Conservation (phyloP, 2,113 vertebrate species). For the Pseudorhombus dupliciocellatus region DNA sequence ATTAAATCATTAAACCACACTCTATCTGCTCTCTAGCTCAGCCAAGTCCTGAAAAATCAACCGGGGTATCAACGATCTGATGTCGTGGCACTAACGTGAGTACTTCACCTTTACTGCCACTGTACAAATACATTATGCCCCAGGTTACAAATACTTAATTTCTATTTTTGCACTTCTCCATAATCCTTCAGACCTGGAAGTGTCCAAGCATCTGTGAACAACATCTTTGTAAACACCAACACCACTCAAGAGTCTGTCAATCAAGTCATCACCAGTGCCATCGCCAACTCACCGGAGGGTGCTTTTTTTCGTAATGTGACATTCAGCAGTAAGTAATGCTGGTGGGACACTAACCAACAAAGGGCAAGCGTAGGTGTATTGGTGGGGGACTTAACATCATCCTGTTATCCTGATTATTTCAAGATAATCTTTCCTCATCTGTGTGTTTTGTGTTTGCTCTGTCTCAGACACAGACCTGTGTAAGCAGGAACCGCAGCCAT, state of each 20-base stretch:
- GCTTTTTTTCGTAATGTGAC: conserved; percentile 5
- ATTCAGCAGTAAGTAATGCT: conserved; percentile 39
- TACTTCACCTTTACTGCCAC: conserved; percentile 2
- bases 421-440: background rate
- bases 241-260: conserved; percentile 19
- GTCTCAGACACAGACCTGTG: conserved; percentile 64
- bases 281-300: background rate
- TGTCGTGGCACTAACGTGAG: conserved; percentile 73
- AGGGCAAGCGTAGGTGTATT: background rate
- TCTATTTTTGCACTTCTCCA: background rate
- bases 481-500: conserved; percentile 11
- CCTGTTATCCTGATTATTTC: background rate
- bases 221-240: conserved; percentile 59
- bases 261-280: background rate
- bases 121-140: background rate
- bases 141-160: background rate
- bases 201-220: conserved; percentile 74
- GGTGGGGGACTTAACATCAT: background rate
- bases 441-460: background rate
- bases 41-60: background rate
- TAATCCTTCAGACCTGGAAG: conserved; percentile 73
- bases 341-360: background rate
- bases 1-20: background rate
- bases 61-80: conserved; percentile 61
- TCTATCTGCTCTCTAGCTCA: conserved; percentile 62